Base-by-base conservation (phyloP, 1,140 invertebrate genomes). In the Hypothenemus hampei region DNA sequence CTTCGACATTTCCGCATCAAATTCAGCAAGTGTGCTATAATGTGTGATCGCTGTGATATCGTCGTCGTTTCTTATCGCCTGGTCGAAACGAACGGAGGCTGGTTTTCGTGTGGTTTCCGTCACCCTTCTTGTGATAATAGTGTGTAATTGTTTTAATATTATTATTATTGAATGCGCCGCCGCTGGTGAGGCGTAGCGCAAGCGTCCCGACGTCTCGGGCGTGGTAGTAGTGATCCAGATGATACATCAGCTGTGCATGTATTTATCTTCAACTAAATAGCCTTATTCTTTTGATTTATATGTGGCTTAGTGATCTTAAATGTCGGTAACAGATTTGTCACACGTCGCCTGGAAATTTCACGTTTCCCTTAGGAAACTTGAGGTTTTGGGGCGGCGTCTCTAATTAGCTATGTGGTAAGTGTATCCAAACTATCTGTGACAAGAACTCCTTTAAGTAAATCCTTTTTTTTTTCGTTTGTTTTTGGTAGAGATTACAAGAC, bases 11-110 rank as follows among this genome's bases (percentile, higher is more conserved):
- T 62, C 73, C 75, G 29, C 73, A 72, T 60, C 73, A 77, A 65
- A 73, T 75, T 63, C 75, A 76, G 67, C 75, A 77, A 69, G 75
- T 77, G 61, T 78, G 76, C 68, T 78, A 77, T 62, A 78, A 78
- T 64, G 76, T 78, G 72, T 77, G 76, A 78, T 77, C 62, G 59
- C 66, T 68, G 67, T 69, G 65, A 69, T 69, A 64, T 39, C 11
- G 31, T 69, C 60, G 59, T 64, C 46, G 41, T 39, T 44, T 43
- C 50, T 40, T 24, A 43, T 55, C 58, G 44, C 52, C 44, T 57
- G 48, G 8, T 57, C 47, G 48, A 37, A 54, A 47, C 33, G 55
- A 45, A 37, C 50, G 57, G 39, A 52, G 40, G 55, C 58, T 50
- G 54, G 53, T 55, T 55, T 59, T 57, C n/a, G n/a, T 51, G 50